A percentile compares a stretch with the other conserved stretches of the same genome.
These are phyloP conservation scores for Rhinogobio ventralis DNA, from an alignment of 2,797 vertebrate species.

Conservation along the genomic window DNA sequence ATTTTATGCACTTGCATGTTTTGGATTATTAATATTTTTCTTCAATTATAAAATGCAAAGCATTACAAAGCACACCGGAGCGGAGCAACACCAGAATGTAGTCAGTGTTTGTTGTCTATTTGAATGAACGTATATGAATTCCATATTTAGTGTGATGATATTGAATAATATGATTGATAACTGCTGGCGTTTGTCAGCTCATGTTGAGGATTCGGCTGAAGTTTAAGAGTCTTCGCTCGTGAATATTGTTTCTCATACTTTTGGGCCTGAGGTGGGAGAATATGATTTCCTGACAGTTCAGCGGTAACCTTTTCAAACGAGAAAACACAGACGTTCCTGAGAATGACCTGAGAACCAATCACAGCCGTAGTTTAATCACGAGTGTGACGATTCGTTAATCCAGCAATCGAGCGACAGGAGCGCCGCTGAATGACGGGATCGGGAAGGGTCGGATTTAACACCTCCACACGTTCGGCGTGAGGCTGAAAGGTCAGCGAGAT, in stretches of 20 bases:
- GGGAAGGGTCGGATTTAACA: constrained; percentile 20
- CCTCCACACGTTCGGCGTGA: neutral
- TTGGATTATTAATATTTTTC: neutral
- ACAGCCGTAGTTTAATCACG: neutral
- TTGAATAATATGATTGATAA: no score
- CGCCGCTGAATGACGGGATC: no score
- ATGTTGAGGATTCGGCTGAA: no score
- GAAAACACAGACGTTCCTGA: neutral
- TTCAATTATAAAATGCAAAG: neutral
- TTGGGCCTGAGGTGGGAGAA: neutral
- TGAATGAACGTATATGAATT: neutral
- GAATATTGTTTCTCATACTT: neutral
- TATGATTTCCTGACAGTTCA: neutral
- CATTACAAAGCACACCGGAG: neutral
- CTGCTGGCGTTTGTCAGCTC: neutral
- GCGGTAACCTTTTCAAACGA: neutral
- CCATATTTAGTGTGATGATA: neutral
- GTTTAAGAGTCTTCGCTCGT: neutral
- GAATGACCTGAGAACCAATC: neutral
- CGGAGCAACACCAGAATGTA: no score
- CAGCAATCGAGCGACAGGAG: neutral
- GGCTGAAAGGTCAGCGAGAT: constrained; percentile 50
- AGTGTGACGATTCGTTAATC: neutral
- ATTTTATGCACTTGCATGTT: neutral
- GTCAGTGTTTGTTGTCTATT: neutral